Base-by-base conservation (phyloP, 2,888 invertebrate species). In the Diarsia brunnea region DNA sequence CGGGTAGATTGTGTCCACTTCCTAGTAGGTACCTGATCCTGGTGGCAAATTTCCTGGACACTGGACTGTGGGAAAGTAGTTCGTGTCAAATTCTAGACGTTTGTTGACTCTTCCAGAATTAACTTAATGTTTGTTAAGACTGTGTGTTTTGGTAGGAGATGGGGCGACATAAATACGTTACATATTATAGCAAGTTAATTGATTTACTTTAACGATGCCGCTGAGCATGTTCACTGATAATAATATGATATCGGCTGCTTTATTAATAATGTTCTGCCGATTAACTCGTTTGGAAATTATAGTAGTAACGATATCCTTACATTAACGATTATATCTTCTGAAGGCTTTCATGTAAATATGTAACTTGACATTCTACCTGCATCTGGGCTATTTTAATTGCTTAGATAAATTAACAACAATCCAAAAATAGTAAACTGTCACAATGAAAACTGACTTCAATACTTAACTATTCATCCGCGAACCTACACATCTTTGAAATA, bases 401-500 rank as follows among this genome's bases (percentile, higher is more conserved):
- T 43, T 14, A 43, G 7, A 63, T 8, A 43, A 63, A 14, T 63
- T n/a, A 63, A 43, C 7, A 63, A 43, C 14, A 21, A 27, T 11
- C 19, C 38, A 7, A 24, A 11, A 21, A 45, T 21, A n/a, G 1
- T 27, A 21, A 61, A 51, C 43, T 10, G n/a, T 11, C 19, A 19
- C 14, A 51, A 16, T 21, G 10, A 24, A 12, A 49, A 24, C 21
- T n/a, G 16, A 55, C 14, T 55, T 38, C 60, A 38, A 27, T n/a
- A 63, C 16, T 16, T 1, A 31, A 53, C 27, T 49, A 45, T 53
- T 55, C 38, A 21, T 45, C 60, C n/a, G 55, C 31, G 65, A 73
- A 47, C 43, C 12, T 3, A 12, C n/a, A 31, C 53, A 70, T 68
- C 31, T 38, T 84, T 60, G 45, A 43, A 73, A 69, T 80, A 76